Conservation (phyloP, 2,797 vertebrate species). For the Lophius americanus region DNA sequence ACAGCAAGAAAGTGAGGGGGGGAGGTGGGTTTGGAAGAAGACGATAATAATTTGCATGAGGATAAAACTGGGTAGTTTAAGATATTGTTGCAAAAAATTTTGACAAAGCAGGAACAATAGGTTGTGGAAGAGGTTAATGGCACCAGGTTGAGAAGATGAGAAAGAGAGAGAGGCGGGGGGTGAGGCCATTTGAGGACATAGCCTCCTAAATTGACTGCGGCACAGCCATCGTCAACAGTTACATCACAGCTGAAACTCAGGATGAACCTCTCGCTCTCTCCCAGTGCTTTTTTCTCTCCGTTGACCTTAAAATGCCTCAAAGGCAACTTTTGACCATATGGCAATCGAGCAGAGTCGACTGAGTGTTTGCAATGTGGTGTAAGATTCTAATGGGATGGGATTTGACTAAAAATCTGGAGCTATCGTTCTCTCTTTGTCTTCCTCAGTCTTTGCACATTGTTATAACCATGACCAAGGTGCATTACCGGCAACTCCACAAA, state of each 20-base stretch:
- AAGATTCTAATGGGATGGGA: constrained; percentile 14
- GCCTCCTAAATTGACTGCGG: constrained; percentile 73
- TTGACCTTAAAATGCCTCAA: constrained; percentile 32
- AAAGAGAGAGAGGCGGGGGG: not conserved
- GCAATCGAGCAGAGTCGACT: constrained; percentile 14
- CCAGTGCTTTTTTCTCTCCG: constrained; percentile 26
- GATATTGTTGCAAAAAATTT: constrained; percentile 27
- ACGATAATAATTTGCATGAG: constrained; percentile 33
- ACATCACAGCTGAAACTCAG: constrained; percentile 66
- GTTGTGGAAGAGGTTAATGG: constrained; percentile 56
- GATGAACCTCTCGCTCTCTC: constrained; percentile 47
- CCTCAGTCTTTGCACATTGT: not conserved
- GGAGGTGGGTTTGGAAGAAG: constrained; percentile 1
- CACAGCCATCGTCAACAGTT: constrained; percentile 65
- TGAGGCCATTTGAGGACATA: constrained; percentile 70
- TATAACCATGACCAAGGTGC: too few species aligned
- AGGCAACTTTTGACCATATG: constrained; percentile 24
- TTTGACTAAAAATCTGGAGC: not conserved
- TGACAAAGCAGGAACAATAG: constrained; percentile 18
- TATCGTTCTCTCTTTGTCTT: not conserved
- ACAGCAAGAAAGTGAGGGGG: constrained; percentile 20
- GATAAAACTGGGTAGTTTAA: constrained; percentile 20
- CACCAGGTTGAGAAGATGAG: constrained; percentile 26
- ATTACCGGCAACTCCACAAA: too few species aligned
- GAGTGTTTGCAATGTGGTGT: constrained; percentile 11